Percentiles rank a stretch among this genome's conserved stretches.
phyloP scores from a whole-genome alignment of 1,140 invertebrate genomes.

The Linepithema humile region DNA sequence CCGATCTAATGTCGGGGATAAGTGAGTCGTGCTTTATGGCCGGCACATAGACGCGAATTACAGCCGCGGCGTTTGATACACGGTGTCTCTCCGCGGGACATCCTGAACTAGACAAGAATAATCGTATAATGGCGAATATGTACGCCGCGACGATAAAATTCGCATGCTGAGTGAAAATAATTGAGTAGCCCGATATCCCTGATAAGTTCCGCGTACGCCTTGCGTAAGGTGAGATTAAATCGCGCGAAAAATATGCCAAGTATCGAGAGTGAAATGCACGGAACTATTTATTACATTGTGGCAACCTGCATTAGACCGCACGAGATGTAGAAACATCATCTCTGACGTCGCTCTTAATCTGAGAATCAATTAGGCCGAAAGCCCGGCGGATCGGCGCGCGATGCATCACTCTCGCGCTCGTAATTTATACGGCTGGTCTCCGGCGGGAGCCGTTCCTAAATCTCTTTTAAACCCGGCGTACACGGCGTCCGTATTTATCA shows the following conservation, averaged over 20 bases:
- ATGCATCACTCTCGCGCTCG: slow-evolving; percentile 3
- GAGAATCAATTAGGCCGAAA: slow-evolving; percentile 49
- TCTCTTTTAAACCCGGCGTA: slow-evolving; percentile 35
- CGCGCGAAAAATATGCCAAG: neutral
- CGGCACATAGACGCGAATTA: slow-evolving; percentile 34
- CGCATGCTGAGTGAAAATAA: neutral
- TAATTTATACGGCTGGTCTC: slow-evolving; percentile 39
- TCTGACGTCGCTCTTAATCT: slow-evolving; percentile 43
- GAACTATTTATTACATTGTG: slow-evolving; percentile 5
- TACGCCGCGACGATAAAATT: neutral
- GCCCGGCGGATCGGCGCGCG: slow-evolving; percentile 18
- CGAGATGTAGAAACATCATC: slow-evolving; percentile 23
- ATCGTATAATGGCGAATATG: slow-evolving; percentile 10
- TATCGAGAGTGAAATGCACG: neutral
- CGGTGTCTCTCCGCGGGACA: slow-evolving; percentile 27
- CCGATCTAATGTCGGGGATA: slow-evolving; percentile 50
- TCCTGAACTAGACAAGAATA: slow-evolving; percentile 3
- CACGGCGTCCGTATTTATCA: slow-evolving; percentile 39
- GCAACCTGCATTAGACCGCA: slow-evolving; percentile 17
- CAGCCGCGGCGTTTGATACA: slow-evolving; percentile 29
- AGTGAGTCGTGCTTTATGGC: slow-evolving; percentile 47
- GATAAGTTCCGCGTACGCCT: neutral
- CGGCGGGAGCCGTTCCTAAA: slow-evolving; percentile 43
- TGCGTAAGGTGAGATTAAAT: neutral
- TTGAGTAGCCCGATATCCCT: neutral